Evolutionary conservation across 2,797 vertebrate genomes (phyloP).

Genomic region (Adrianichthys oophorus): DNA sequence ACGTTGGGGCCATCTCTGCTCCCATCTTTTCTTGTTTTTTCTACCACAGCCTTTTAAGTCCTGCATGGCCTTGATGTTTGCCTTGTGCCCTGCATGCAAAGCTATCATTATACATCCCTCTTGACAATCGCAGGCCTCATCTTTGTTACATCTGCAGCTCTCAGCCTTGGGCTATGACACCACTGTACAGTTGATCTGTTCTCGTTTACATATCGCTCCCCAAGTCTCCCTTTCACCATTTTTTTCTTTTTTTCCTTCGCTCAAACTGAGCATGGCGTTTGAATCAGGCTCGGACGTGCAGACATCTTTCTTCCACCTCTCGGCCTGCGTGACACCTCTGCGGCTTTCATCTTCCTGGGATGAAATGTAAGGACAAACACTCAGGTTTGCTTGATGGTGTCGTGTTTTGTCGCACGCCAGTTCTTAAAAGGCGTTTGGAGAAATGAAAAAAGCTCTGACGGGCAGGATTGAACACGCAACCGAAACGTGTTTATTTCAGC

Average conservation of each 20-base stretch:
- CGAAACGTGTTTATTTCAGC: no score
- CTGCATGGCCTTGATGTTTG: conserved; percentile 77
- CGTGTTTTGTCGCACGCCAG: background rate
- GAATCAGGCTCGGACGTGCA: conserved; percentile 48
- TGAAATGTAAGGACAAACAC: conserved; percentile 2
- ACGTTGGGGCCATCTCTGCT: conserved; percentile 57
- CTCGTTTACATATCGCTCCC: conserved; percentile 80
- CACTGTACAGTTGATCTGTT: conserved; percentile 79
- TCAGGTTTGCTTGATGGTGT: conserved; percentile 37
- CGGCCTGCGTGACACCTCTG: conserved; percentile 60
- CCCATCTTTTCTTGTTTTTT: conserved; percentile 54
- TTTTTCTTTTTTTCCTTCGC: conserved; percentile 23
- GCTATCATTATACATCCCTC: conserved; percentile 83
- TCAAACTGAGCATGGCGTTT: conserved; percentile 45
- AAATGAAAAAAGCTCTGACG: conserved; percentile 2
- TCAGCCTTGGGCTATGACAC: conserved; percentile 77
- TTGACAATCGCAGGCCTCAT: conserved; percentile 78
- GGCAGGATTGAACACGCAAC: background rate
- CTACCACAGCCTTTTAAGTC: conserved; percentile 71
- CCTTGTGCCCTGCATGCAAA: conserved; percentile 80
- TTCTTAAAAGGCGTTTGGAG: conserved; percentile 4
- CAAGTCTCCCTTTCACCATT: conserved; percentile 50
- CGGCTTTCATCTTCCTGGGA: conserved; percentile 35
- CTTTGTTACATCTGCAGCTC: conserved; percentile 80
- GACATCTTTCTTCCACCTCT: conserved; percentile 67